A percentile compares a stretch with the other conserved stretches of the same genome.
Conservation (phyloP, 2,888 invertebrate species). For the Leptura quadrifasciata region DNA sequence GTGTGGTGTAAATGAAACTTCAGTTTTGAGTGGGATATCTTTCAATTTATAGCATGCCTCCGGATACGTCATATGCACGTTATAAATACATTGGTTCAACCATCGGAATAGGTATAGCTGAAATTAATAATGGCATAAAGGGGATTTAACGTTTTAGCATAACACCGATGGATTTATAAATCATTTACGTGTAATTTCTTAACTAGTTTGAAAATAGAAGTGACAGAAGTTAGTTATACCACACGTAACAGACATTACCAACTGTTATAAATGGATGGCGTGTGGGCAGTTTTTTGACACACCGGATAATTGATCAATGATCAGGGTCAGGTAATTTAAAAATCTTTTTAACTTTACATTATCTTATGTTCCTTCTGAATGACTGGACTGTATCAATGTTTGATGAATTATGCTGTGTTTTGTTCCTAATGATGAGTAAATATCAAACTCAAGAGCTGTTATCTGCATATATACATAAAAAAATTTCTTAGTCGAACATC, state of each 20-base stretch:
- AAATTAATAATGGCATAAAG: too few relatives aligned
- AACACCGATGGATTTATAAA: too few relatives aligned
- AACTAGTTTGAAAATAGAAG: background rate
- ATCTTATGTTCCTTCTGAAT: background rate
- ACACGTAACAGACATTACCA: background rate
- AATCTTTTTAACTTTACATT: background rate
- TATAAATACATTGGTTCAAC: too few relatives aligned
- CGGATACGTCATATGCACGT: too few relatives aligned
- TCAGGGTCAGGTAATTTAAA: background rate
- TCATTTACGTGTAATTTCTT: too few relatives aligned
- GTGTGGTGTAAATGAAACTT: too few relatives aligned
- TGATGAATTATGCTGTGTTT: slow-evolving; percentile 1
- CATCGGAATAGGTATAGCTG: too few relatives aligned
- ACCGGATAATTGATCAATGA: background rate
- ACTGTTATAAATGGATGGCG: background rate
- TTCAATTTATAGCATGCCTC: too few relatives aligned
- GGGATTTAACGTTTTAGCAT: too few relatives aligned
- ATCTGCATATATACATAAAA: too few relatives aligned
- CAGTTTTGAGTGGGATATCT: too few relatives aligned
- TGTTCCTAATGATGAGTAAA: background rate
- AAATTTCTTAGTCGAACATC: background rate
- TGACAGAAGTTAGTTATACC: background rate
- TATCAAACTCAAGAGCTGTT: background rate
- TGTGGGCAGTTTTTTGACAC: background rate
- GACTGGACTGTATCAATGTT: background rate